Evolutionary conservation across 92 coral and sea anemone species (phyloP), one percentile per base, ranked within the genome.

Genomic region (Siderastrea siderea): DNA sequence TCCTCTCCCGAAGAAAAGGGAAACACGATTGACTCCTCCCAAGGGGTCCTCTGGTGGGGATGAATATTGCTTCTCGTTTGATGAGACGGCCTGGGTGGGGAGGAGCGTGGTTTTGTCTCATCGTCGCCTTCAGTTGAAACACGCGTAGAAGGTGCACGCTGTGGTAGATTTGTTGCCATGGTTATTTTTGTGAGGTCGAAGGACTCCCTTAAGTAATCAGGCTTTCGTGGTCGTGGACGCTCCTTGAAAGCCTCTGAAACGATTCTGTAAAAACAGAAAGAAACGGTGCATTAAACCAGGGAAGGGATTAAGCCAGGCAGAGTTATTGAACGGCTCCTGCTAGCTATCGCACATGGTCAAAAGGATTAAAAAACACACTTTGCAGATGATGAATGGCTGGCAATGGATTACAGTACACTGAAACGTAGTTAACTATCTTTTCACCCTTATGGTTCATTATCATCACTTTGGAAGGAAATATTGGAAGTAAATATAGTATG

Each of bases 131-230:
- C 63, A 8, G 53, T 75, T 47, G 60, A 17, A 53, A 51, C 44
- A 73, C 62, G 84, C 48, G 82, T 79, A 59, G 66, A 52, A 4
- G 59, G 84, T 49, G 47, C 80, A 15, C 45, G 53, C 53, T 43
- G 73, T 54, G 71, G 44, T 82, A 55, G 47, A 54, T 44, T 44
- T 54, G 49, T 68, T 52, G 47, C 47, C 46, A 1, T 77, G 26
- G 89, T 74, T 3, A 98, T 76, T 57, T 93, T 57, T 44, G 98
- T 77, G 74, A 95, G 81, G 78, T 96, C 98, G 68, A 89, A 98
- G n/a, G 98, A 96, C 50, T 94, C 99, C 83, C 99, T 90, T 58
- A 98, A 83, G 86, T 95, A 98, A 57, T 98, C 98, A 4, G 99
- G 99, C 50, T 91, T 92, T 64, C 99, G 87, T 8, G 99, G 99